Evolutionary conservation across 2,797 vertebrate genomes (phyloP), one percentile per base, ranked within the genome.

Genomic region (Oceanodroma leucorhoa): DNA sequence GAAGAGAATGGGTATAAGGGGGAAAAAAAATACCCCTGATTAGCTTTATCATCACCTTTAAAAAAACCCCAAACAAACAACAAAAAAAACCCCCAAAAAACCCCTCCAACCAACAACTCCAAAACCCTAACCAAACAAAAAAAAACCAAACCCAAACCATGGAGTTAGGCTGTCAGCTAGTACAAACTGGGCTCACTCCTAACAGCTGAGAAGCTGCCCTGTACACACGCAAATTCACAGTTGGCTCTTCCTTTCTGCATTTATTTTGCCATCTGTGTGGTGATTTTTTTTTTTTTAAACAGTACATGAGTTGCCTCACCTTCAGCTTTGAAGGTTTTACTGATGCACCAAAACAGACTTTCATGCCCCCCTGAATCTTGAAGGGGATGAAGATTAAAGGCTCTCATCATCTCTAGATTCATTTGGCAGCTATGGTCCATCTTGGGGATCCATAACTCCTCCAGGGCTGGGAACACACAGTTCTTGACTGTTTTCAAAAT

Each of bases 401-500:
- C 67, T 69, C 40, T 90, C 83, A 48, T 71, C 40, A 67, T 88
- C 46, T 86, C 93, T 60, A 53, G 93, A 83, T 73, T 62, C 5
- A 18, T 89, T 91, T 94, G 93, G 95, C 95, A 95, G 84, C 73
- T 53, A 11, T 64, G 14, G 77, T 75, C 62, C 66, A 71, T 86
- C 46, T 64, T 43, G 29, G 92, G 80, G 90, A 89, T 92, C 89
- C n/a, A 9, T 38, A 62, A 78, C 75, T 86, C 82, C 65, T 94
- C 86, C 91, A 85, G 79, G 53, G 27, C 70, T 92, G 88, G 78
- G 81, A 93, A 89, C 94, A 95, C 86, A 90, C 75, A 93, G 89
- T 97, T 97, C 94, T 93, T 27, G 20, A 96, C 90, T 96, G 84
- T 96, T 97, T 95, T 95, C 70, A 94, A 94, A 97, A 88, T 84